Percentiles rank a stretch among this genome's conserved stretches.
phyloP scores from a whole-genome alignment of 2,113 vertebrate genomes.

The Dasyurus viverrinus region DNA sequence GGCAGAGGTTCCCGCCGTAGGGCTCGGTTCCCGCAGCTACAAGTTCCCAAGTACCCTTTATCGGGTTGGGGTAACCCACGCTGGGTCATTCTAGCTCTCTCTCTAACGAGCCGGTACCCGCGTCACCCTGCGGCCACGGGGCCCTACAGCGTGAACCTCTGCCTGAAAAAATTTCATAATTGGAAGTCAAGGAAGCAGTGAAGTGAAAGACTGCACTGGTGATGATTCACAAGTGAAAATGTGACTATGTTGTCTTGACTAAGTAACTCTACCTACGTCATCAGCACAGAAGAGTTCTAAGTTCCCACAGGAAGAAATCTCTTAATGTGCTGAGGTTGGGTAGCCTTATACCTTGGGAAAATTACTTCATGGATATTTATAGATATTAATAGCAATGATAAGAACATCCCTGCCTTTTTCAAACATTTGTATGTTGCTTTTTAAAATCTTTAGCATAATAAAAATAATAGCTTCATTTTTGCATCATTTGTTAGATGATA shows the following conservation, averaged over 20 bases:
- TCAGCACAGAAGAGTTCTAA: slow-evolving; percentile 42
- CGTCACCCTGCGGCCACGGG: too few relatives aligned
- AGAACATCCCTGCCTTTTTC: slow-evolving; percentile 56
- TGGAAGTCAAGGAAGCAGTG: slow-evolving; percentile 1
- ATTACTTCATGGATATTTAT: slow-evolving; percentile 68
- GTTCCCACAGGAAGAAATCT: slow-evolving; percentile 58
- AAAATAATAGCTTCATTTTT: slow-evolving; percentile 47
- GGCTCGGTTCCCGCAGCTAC: too few relatives aligned
- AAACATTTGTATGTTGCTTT: slow-evolving; percentile 59
- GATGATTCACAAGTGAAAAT: slow-evolving; percentile 46
- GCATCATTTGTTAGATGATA: background rate
- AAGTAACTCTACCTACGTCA: slow-evolving; percentile 41
- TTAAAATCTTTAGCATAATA: background rate
- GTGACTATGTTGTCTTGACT: slow-evolving; percentile 28
- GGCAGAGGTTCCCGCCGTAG: too few relatives aligned
- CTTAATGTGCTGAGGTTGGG: slow-evolving; percentile 66
- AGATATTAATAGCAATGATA: slow-evolving; percentile 69
- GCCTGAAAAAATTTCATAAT: background rate
- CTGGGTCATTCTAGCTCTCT: too few relatives aligned
- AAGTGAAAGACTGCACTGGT: background rate
- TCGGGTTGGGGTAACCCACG: too few relatives aligned
- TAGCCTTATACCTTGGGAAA: slow-evolving; percentile 68
- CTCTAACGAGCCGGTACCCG: too few relatives aligned
- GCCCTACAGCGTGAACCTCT: too few relatives aligned
- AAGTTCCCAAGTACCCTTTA: too few relatives aligned